Conservation (phyloP, 2,888 invertebrate genomes). For the Malthinus seriepunctatus region DNA sequence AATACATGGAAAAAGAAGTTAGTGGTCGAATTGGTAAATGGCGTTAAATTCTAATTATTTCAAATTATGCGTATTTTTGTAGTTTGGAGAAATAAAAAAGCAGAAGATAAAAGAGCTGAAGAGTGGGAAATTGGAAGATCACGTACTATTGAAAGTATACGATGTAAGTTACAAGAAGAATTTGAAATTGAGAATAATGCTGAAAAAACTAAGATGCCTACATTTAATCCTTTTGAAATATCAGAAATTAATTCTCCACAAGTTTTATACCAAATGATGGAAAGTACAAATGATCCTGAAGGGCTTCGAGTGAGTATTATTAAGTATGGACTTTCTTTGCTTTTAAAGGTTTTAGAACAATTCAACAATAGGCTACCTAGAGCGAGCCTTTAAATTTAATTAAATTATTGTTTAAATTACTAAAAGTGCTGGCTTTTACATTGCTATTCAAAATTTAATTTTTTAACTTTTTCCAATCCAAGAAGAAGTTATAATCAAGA, state of each 20-base stretch:
- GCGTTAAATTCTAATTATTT: background rate
- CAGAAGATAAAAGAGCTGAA: conserved; percentile 47
- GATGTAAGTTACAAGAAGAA: conserved; percentile 58
- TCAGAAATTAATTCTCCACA: conserved; percentile 47
- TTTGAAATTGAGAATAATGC: conserved; percentile 41
- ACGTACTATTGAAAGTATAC: conserved; percentile 60
- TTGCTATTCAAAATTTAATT: too few relatives aligned
- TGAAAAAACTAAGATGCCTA: background rate
- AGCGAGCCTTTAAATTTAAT: too few relatives aligned
- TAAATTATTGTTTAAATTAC: too few relatives aligned
- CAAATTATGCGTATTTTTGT: conserved; percentile 15
- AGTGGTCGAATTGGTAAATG: conserved; percentile 45
- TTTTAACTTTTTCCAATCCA: too few relatives aligned
- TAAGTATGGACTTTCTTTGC: background rate
- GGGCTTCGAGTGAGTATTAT: conserved; percentile 53
- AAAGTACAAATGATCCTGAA: conserved; percentile 55
- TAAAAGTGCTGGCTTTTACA: too few relatives aligned
- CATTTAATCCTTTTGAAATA: conserved; percentile 53
- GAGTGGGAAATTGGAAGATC: conserved; percentile 59
- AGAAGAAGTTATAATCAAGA: too few relatives aligned
- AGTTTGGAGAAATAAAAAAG: conserved; percentile 53
- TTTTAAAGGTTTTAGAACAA: too few relatives aligned
- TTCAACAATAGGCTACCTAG: too few relatives aligned
- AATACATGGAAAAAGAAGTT: conserved; percentile 67
- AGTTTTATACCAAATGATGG: conserved; percentile 47